These are phyloP conservation scores for Xenopus laevis DNA, from an alignment of 2,113 vertebrate genomes.

Conservation along the genomic window DNA sequence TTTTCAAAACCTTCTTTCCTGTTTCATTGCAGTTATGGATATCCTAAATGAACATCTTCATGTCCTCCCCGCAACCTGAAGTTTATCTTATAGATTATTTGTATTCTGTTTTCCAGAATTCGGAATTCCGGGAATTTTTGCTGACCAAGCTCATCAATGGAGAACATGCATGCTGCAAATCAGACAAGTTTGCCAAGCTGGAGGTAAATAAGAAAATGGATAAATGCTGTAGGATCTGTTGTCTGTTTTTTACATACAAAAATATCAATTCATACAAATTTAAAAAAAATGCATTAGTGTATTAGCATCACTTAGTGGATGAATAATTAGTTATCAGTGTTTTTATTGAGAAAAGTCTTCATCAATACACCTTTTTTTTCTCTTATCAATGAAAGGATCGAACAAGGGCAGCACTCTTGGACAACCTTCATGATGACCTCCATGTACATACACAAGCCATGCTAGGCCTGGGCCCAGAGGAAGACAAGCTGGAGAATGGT, in stretches of 20 bases:
- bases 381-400: constrained; percentile 68
- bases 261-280: no score
- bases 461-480: constrained; percentile 79
- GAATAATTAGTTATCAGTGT: no score
- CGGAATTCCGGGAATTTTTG: constrained; percentile 88
- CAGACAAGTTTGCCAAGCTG: constrained; percentile 88
- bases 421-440: constrained; percentile 85
- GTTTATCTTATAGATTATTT: neutral
- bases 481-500: constrained; percentile 89
- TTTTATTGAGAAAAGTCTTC: no score
- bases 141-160: constrained; percentile 94
- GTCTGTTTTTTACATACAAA: no score
- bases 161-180: constrained; percentile 89
- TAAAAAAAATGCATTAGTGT: no score
- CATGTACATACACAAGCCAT: constrained; percentile 83
- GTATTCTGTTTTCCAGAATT: constrained; percentile 63
- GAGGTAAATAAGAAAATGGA: constrained; percentile 69
- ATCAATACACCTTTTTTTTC: no score
- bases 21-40: no score
- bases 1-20: no score
- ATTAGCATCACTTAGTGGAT: no score
- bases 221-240: neutral
- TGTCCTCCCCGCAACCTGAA: no score
- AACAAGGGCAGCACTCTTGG: constrained; percentile 81
- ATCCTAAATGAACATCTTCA: no score